Conservation (phyloP, 2,113 vertebrate species). For the Psephotus haematonotus region DNA sequence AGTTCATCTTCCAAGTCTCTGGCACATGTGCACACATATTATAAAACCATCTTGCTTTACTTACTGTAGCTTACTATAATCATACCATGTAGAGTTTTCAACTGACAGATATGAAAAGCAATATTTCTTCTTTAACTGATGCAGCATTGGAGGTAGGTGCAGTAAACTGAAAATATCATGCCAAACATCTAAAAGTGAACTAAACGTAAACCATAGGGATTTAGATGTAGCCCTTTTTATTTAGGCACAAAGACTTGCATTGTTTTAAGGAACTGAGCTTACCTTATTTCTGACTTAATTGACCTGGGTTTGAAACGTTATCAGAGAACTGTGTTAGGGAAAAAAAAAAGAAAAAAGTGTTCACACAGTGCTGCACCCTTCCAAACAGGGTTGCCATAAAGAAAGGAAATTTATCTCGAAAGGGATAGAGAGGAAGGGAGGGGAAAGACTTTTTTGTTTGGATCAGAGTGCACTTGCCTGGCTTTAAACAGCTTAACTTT, state of each 20-base stretch:
- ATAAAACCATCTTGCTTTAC: not conserved
- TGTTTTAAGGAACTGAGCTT: not conserved
- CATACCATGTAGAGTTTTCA: not conserved
- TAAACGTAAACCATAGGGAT: not conserved
- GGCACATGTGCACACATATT: not conserved
- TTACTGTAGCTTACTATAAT: not conserved
- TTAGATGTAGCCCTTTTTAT: not conserved
- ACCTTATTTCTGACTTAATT: not conserved
- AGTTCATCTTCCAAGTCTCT: not conserved
- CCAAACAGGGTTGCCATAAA: not conserved
- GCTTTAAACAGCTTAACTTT: slow-evolving; percentile 2
- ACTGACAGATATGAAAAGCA: not conserved
- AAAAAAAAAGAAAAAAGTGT: not conserved
- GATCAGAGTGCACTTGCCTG: not conserved
- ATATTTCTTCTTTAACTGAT: not conserved
- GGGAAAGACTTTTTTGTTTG: not conserved
- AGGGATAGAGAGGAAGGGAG: not conserved
- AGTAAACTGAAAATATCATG: not conserved
- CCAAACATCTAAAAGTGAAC: not conserved
- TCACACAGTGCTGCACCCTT: not conserved
- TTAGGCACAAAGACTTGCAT: not conserved
- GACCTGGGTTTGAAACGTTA: not conserved
- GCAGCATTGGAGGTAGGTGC: not conserved
- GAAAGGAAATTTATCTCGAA: not conserved
- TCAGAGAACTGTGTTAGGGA: not conserved